phyloP scores from a whole-genome alignment of 2,888 invertebrate genomes.

The Cosmopolites sordidus region DNA sequence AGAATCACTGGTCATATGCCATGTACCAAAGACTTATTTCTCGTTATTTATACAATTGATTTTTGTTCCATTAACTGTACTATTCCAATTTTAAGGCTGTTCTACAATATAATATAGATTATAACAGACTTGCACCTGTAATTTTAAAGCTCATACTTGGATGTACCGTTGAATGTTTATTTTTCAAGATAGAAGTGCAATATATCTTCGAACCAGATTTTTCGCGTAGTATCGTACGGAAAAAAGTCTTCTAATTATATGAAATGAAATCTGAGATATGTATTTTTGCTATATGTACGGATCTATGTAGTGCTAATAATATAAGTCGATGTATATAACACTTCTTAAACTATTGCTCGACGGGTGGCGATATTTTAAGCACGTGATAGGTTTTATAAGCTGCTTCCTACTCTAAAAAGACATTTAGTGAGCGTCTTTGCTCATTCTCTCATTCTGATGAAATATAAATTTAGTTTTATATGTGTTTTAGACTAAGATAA shows the following conservation, averaged over 20 bases:
- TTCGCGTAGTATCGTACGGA: no score
- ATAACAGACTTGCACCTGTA: no score
- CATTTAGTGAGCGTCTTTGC: neutral
- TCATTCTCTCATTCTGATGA: neutral
- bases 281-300: conserved; percentile 12
- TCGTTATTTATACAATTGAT: conserved; percentile 5
- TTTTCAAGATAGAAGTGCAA: no score
- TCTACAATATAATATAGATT: no score
- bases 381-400: neutral
- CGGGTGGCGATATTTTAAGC: neutral
- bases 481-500: conserved; percentile 1
- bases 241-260: neutral
- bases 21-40: conserved; percentile 24
- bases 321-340: neutral
- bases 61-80: neutral
- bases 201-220: no score
- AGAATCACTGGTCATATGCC: conserved; percentile 9
- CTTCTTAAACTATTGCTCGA: neutral
- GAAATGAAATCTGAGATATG: conserved; percentile 8
- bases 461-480: neutral
- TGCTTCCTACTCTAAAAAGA: neutral
- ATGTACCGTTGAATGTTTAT: no score
- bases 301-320: conserved; percentile 4
- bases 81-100: neutral
- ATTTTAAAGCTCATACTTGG: no score